A percentile compares a stretch with the other conserved stretches of the same genome.
Conservation (phyloP, 2,888 invertebrate species). For the Nemotelus nigrinus region DNA sequence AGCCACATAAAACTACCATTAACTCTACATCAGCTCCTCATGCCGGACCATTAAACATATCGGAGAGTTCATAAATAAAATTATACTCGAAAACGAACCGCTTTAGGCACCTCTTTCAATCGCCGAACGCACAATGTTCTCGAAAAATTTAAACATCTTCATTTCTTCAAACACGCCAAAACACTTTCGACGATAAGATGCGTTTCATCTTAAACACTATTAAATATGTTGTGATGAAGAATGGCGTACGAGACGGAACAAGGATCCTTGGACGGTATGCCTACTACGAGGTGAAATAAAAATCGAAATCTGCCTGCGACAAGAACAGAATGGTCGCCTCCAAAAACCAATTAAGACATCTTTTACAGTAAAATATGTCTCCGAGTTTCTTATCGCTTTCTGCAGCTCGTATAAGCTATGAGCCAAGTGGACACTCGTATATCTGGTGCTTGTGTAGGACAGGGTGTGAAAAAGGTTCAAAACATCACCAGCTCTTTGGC, state of each 20-base stretch:
- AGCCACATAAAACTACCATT: conserved; percentile 39
- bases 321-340: conserved; percentile 44
- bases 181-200: conserved; percentile 39
- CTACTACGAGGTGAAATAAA: conserved; percentile 32
- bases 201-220: conserved; percentile 33
- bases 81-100: conserved; percentile 16
- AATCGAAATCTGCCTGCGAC: conserved; percentile 19
- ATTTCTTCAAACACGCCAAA: conserved; percentile 39
- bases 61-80: conserved; percentile 39
- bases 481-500: conserved; percentile 29
- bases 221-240: conserved; percentile 18
- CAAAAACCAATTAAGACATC: conserved; percentile 46
- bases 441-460: conserved; percentile 36
- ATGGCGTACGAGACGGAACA: neutral
- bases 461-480: conserved; percentile 41
- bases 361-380: conserved; percentile 46
- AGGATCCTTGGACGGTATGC: neutral
- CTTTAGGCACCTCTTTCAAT: conserved; percentile 22
- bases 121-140: neutral
- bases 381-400: conserved; percentile 38
- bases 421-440: conserved; percentile 19
- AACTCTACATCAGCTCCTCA: conserved; percentile 30
- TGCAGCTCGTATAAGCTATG: conserved; percentile 35
- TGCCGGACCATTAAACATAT: conserved; percentile 26
- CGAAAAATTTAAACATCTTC: conserved; percentile 39